phyloP scores from a whole-genome alignment of 2,113 vertebrate species.

The Esox niger region DNA sequence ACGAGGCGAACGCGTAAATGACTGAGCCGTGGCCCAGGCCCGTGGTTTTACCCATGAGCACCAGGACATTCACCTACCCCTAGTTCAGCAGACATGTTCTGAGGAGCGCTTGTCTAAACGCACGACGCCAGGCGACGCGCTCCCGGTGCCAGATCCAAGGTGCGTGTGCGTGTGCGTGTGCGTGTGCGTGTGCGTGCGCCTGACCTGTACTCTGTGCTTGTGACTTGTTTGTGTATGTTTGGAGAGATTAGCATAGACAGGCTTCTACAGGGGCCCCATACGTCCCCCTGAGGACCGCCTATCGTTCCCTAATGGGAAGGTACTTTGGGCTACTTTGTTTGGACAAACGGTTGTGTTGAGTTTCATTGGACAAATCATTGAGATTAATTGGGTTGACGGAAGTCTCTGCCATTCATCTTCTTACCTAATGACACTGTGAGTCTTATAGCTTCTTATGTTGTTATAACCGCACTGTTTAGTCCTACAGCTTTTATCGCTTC shows the following conservation, averaged over 20 bases:
- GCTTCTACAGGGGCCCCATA: slow-evolving; percentile 56
- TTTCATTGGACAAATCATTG: slow-evolving; percentile 40
- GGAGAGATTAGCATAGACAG: slow-evolving; percentile 65
- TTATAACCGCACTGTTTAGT: too few species aligned
- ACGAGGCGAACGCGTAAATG: neutral
- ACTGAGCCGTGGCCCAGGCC: neutral
- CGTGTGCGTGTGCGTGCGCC: slow-evolving; percentile 44
- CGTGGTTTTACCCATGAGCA: too few species aligned
- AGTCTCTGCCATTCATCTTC: too few species aligned
- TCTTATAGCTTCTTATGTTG: too few species aligned
- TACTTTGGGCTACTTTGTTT: slow-evolving; percentile 11
- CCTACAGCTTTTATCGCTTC: too few species aligned
- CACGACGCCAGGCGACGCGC: slow-evolving; percentile 59
- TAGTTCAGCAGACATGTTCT: slow-evolving; percentile 9
- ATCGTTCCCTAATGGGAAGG: slow-evolving; percentile 59
- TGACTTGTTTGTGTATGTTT: slow-evolving; percentile 60
- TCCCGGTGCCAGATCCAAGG: slow-evolving; percentile 52
- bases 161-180: slow-evolving; percentile 22
- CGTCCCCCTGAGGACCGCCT: slow-evolving; percentile 47
- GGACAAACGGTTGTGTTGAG: slow-evolving; percentile 37
- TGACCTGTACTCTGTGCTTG: slow-evolving; percentile 35
- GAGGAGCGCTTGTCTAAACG: slow-evolving; percentile 41
- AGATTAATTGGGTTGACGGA: slow-evolving; percentile 23
- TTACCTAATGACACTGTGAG: too few species aligned
- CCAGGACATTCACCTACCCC: neutral